A percentile compares a stretch with the other conserved stretches of the same genome.
Conservation (phyloP, 2,888 invertebrate species). For the Antheraea assamensis region DNA sequence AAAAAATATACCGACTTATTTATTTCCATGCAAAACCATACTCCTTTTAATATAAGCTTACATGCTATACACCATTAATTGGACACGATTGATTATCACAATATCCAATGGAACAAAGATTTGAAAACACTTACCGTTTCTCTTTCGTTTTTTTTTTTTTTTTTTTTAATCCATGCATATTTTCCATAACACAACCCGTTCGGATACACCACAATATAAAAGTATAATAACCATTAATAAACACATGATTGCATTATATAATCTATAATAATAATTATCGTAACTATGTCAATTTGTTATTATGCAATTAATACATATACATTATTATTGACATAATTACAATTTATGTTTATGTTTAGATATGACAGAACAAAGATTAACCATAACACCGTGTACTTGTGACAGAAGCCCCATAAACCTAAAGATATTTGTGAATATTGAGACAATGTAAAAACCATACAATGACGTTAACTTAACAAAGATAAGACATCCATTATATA, state of each 20-base stretch:
- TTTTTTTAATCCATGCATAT: conserved; percentile 56
- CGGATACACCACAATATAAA: conserved; percentile 69
- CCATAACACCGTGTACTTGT: conserved; percentile 75
- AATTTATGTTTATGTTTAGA: conserved; percentile 45
- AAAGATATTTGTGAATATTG: conserved; percentile 59
- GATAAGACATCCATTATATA: conserved; percentile 46
- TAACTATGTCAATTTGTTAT: conserved; percentile 4
- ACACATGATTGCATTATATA: conserved; percentile 41
- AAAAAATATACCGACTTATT: conserved; percentile 1
- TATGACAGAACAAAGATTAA: conserved; percentile 76
- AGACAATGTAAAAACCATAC: conserved; percentile 71
- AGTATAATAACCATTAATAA: conserved; percentile 57
- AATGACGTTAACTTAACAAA: conserved; percentile 59
- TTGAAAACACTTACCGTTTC: conserved; percentile 63
- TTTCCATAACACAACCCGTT: conserved; percentile 76
- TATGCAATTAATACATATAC: not conserved
- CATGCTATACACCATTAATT: conserved; percentile 53
- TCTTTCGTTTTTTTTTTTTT: conserved; percentile 22
- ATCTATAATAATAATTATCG: conserved; percentile 38
- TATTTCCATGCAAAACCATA: conserved; percentile 30
- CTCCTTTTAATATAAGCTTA: conserved; percentile 47
- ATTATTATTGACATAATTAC: conserved; percentile 20
- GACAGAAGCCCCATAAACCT: conserved; percentile 72
- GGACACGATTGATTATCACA: conserved; percentile 30
- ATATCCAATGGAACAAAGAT: conserved; percentile 30